Percentiles rank a stretch among this genome's conserved stretches.
Evolutionary conservation across 2,888 invertebrate genomes (phyloP).

Genomic region (Drosophila neotestacea): DNA sequence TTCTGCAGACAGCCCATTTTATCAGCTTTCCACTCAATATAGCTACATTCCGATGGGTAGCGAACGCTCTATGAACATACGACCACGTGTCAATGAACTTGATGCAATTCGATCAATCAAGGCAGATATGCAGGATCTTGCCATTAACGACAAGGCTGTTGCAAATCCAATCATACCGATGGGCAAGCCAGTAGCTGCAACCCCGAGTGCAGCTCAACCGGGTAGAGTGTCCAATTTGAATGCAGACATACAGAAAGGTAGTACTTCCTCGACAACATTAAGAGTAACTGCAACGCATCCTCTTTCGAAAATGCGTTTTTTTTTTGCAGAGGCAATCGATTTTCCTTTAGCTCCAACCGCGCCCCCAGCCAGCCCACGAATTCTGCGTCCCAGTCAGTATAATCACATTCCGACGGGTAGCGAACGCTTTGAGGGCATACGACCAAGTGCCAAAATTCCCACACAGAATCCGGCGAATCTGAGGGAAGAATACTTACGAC

Average conservation of each 20-base stretch:
- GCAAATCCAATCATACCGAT: too few relatives aligned
- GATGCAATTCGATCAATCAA: too few relatives aligned
- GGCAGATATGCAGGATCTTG: too few relatives aligned
- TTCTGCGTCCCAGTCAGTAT: conserved; percentile 4
- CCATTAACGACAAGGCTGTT: too few relatives aligned
- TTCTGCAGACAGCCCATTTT: too few relatives aligned
- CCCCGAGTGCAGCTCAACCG: neutral
- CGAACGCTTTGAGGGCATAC: conserved; percentile 7
- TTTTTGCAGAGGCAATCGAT: neutral
- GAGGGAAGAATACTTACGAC: conserved; percentile 11
- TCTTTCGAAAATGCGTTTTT: neutral
- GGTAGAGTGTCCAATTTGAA: neutral
- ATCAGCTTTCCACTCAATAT: too few relatives aligned
- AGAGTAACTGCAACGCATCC: neutral
- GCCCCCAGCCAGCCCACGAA: conserved; percentile 3
- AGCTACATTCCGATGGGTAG: too few relatives aligned
- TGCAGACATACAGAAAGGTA: conserved; percentile 1
- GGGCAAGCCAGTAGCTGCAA: too few relatives aligned
- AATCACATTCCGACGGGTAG: conserved; percentile 6
- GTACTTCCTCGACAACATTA: neutral
- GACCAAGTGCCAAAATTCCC: neutral
- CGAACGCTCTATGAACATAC: too few relatives aligned
- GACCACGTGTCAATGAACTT: too few relatives aligned
- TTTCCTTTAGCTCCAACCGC: conserved; percentile 1
- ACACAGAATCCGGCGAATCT: neutral